Evolutionary conservation across 2,113 vertebrate species (phyloP).

Genomic region (Pyxicephalus adspersus): DNA sequence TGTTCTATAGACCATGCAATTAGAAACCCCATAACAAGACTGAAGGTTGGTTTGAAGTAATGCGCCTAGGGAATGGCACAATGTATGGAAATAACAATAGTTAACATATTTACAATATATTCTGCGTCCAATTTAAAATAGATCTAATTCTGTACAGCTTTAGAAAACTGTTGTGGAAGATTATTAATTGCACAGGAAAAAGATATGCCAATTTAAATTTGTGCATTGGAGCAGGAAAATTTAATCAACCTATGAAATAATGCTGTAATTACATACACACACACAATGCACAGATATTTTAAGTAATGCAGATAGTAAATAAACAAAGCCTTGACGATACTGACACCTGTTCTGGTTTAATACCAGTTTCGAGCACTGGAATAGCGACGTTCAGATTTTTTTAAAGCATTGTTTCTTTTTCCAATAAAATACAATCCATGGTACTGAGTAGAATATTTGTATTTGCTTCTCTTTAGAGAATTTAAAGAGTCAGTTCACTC

Average conservation of each 20-base stretch:
- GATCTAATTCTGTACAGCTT: constrained; percentile 23
- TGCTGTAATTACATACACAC: constrained; percentile 40
- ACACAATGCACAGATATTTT: constrained; percentile 36
- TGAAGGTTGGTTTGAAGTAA: no score
- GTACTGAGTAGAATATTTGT: no score
- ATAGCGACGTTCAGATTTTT: not conserved
- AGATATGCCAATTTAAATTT: constrained; percentile 48
- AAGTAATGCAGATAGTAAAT: constrained; percentile 28
- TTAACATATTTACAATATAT: constrained; percentile 35
- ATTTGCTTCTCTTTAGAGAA: no score
- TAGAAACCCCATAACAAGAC: no score
- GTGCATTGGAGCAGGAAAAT: constrained; percentile 42
- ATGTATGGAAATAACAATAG: not conserved
- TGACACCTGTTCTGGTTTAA: constrained; percentile 6
- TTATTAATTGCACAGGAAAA: constrained; percentile 40
- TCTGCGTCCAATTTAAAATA: constrained; percentile 7
- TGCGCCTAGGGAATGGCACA: no score
- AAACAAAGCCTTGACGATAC: not conserved
- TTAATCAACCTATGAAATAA: constrained; percentile 28
- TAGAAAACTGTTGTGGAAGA: constrained; percentile 22
- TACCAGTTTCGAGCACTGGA: not conserved
- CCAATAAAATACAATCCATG: no score
- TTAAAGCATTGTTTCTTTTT: no score
- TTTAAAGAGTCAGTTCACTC: no score
- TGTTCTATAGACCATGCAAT: no score